Conservation (phyloP, 1,140 invertebrate species). For the Cardiocondyla obscurior region DNA sequence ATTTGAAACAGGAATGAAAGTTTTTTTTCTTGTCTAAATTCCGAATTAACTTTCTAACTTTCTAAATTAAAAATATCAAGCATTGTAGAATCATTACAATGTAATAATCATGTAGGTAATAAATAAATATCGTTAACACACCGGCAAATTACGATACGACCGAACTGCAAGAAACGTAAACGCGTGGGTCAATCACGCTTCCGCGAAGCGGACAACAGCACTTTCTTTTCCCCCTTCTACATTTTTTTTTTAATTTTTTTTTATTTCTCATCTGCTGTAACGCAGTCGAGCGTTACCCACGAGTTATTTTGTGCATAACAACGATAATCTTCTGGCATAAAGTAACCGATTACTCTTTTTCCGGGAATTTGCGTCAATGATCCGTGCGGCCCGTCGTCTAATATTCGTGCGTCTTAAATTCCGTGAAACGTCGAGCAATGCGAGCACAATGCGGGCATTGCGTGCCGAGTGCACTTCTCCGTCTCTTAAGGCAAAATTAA, state of each 20-base stretch:
- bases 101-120: not conserved
- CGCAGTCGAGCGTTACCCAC: not conserved
- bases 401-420: slow-evolving; percentile 8
- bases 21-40: too few species aligned
- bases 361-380: slow-evolving; percentile 35
- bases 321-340: slow-evolving; percentile 52
- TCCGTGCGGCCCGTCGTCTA: slow-evolving; percentile 4
- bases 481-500: slow-evolving; percentile 1
- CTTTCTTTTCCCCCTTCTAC: not conserved
- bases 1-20: not conserved
- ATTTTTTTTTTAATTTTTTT: too few species aligned
- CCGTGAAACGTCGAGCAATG: not conserved
- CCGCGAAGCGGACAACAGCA: not conserved
- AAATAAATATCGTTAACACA: slow-evolving; percentile 8
- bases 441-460: slow-evolving; percentile 2
- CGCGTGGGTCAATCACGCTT: not conserved
- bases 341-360: slow-evolving; percentile 40
- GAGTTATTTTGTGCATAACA: slow-evolving; percentile 10
- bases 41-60: too few species aligned
- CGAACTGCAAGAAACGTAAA: not conserved
- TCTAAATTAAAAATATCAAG: not conserved
- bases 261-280: slow-evolving; percentile 7
- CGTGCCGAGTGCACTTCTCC: not conserved
- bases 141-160: not conserved
- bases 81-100: not conserved